These are phyloP conservation scores for Agapornis canus DNA, from an alignment of 2,797 vertebrate species.

Conservation along the genomic window DNA sequence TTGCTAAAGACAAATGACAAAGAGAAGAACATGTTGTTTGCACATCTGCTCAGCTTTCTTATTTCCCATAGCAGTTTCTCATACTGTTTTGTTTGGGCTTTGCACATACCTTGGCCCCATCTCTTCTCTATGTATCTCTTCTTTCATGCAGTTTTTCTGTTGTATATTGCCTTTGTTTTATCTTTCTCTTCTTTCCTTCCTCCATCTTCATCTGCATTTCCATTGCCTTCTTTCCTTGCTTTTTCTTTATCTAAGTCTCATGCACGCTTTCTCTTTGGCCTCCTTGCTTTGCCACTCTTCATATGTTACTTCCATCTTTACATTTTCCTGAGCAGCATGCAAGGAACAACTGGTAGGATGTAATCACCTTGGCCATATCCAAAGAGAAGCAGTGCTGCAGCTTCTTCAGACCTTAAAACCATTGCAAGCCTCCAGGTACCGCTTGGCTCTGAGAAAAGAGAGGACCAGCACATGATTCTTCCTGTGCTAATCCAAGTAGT, in stretches of 20 bases:
- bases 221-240: neutral
- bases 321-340: neutral
- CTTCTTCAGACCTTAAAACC: neutral
- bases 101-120: neutral
- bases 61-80: neutral
- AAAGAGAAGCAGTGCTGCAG: neutral
- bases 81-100: neutral
- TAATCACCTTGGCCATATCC: neutral
- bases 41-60: neutral
- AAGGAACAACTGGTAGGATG: rapidly evolving
- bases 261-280: neutral
- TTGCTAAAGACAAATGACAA: neutral
- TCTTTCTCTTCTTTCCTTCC: neutral
- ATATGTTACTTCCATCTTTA: neutral
- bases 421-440: neutral
- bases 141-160: neutral
- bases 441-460: neutral
- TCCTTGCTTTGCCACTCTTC: neutral
- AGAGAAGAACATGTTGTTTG: neutral
- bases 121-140: neutral
- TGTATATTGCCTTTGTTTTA: neutral
- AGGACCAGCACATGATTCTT: neutral
- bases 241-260: neutral
- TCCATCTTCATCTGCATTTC: neutral
- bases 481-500: neutral